Percentiles rank a stretch among this genome's conserved stretches.
Conservation (phyloP, 2,888 invertebrate species). For the Philonicus albiceps region DNA sequence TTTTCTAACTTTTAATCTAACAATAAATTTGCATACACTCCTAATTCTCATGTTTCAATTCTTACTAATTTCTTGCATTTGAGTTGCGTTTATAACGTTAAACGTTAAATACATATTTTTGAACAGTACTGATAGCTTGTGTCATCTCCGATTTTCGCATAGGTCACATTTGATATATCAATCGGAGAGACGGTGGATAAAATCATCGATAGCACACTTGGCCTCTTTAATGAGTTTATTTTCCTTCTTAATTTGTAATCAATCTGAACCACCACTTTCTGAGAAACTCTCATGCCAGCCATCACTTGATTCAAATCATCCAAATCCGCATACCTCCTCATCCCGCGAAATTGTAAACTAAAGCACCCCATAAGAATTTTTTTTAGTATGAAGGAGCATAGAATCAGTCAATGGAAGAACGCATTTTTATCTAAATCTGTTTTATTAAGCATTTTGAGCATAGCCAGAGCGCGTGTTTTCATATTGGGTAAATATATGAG, state of each 20-base stretch:
- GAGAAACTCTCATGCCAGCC: neutral
- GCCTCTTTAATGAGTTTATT: neutral
- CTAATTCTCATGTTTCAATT: too few species aligned
- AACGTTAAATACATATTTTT: neutral
- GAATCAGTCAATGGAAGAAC: neutral
- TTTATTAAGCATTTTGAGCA: neutral
- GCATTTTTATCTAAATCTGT: neutral
- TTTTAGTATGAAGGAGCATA: neutral
- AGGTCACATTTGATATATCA: neutral
- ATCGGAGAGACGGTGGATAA: neutral
- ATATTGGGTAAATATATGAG: neutral
- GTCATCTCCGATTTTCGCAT: neutral
- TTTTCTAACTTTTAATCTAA: too few species aligned
- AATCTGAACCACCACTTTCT: neutral
- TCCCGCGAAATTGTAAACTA: neutral
- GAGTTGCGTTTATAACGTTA: too few species aligned
- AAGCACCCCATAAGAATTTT: neutral
- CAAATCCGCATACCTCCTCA: neutral
- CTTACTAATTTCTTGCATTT: too few species aligned
- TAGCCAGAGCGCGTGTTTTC: neutral
- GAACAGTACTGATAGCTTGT: neutral
- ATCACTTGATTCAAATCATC: neutral
- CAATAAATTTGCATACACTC: too few species aligned
- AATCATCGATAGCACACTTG: neutral
- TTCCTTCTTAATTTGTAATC: neutral